phyloP scores from a whole-genome alignment of 2,113 vertebrate species.

The Malurus cyaneus region DNA sequence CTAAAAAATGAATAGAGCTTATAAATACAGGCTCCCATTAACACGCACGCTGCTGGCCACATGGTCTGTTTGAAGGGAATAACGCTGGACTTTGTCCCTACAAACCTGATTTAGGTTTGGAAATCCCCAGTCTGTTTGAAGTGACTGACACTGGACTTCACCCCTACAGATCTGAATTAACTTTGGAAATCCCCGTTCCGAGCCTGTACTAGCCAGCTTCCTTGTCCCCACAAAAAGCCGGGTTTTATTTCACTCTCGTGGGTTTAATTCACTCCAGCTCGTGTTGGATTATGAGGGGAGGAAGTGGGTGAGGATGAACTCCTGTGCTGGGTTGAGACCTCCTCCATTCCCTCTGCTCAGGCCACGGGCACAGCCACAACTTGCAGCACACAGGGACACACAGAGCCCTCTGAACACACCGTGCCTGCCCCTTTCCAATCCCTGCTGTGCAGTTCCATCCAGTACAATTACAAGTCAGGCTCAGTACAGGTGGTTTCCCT shows the following conservation, averaged over 20 bases:
- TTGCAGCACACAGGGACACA: neutral
- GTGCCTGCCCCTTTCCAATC: neutral
- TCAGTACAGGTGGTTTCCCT: neutral
- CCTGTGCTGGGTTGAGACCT: neutral
- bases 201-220: neutral
- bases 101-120: neutral
- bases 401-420: accelerated
- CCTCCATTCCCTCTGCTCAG: accelerated
- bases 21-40: neutral
- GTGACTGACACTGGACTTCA: neutral
- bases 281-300: neutral
- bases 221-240: neutral
- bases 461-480: neutral
- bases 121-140: neutral
- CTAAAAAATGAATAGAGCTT: neutral
- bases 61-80: neutral
- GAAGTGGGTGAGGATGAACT: neutral
- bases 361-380: neutral
- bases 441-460: neutral
- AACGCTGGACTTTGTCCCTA: neutral
- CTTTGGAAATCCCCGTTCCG: neutral
- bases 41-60: neutral
- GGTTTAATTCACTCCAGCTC: neutral
- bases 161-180: neutral
- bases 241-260: neutral